Conservation (phyloP, 1,140 invertebrate genomes). For the Leptinotarsa undecemlineata region DNA sequence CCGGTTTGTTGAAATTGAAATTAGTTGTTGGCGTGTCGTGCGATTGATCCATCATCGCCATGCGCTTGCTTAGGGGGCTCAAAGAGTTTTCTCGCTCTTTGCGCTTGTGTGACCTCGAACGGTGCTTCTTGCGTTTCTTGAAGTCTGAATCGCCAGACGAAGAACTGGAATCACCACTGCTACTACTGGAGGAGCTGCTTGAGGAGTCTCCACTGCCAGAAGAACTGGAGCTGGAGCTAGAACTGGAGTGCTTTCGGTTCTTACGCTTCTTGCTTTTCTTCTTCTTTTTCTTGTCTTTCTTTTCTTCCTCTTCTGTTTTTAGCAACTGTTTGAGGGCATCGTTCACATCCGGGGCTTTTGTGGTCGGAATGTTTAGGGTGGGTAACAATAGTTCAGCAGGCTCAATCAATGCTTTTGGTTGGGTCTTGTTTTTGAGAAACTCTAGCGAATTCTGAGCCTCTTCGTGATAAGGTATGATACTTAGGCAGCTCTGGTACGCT, state of each 20-base stretch:
- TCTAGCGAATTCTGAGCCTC: slow-evolving; percentile 82
- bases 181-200: slow-evolving; percentile 59
- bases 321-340: slow-evolving; percentile 67
- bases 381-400: slow-evolving; percentile 63
- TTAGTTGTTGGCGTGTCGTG: slow-evolving; percentile 59
- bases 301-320: slow-evolving; percentile 62
- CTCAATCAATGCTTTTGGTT: slow-evolving; percentile 63
- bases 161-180: slow-evolving; percentile 62
- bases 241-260: slow-evolving; percentile 69
- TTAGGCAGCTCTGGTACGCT: slow-evolving; percentile 80
- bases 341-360: slow-evolving; percentile 64
- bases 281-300: slow-evolving; percentile 74
- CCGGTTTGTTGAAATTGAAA: slow-evolving; percentile 41
- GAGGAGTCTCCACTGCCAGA: slow-evolving; percentile 64
- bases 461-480: slow-evolving; percentile 79
- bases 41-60: slow-evolving; percentile 67
- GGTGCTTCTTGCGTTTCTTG: slow-evolving; percentile 66
- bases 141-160: slow-evolving; percentile 65
- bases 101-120: slow-evolving; percentile 56
- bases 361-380: slow-evolving; percentile 40
- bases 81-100: slow-evolving; percentile 71
- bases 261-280: slow-evolving; percentile 72
- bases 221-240: slow-evolving; percentile 61
- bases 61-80: slow-evolving; percentile 78
- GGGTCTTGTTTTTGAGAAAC: slow-evolving; percentile 71